Percentiles rank a stretch among this genome's conserved stretches.
Conservation (phyloP, 2,888 invertebrate species). For the Diplazon laetatorius region DNA sequence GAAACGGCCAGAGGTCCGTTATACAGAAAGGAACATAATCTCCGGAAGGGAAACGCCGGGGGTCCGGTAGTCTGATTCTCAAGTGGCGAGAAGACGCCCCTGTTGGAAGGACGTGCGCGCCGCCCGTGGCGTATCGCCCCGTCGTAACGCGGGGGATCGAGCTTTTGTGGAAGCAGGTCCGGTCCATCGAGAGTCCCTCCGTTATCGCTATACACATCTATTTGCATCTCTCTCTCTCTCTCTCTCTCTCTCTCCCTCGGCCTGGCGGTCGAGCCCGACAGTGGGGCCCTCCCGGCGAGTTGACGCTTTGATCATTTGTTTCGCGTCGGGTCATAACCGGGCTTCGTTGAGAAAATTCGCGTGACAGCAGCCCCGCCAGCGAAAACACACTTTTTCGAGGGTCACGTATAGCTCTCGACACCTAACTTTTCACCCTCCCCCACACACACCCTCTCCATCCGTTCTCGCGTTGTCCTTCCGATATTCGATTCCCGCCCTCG, state of each 20-base stretch:
- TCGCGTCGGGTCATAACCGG: conserved; percentile 72
- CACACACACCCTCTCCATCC: conserved; percentile 24
- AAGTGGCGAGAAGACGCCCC: conserved; percentile 52
- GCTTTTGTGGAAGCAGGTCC: conserved; percentile 50
- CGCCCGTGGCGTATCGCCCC: conserved; percentile 43
- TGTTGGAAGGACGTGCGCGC: conserved; percentile 50
- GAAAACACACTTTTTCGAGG: conserved; percentile 71
- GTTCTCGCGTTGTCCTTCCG: conserved; percentile 22
- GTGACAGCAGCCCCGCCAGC: conserved; percentile 69
- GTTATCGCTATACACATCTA: conserved; percentile 53
- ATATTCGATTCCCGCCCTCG: conserved; percentile 51
- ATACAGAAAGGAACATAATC: conserved; percentile 19
- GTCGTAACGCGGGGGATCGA: conserved; percentile 33
- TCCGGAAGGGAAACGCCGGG: conserved; percentile 21
- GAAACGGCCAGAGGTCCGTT: not conserved
- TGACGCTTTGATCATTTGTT: conserved; percentile 77
- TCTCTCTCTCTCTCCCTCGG: conserved; percentile 31
- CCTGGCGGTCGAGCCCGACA: conserved; percentile 72
- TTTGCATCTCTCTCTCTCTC: conserved; percentile 46
- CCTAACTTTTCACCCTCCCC: conserved; percentile 54
- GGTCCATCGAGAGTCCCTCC: conserved; percentile 57
- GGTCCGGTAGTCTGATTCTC: conserved; percentile 51
- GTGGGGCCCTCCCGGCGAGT: conserved; percentile 69
- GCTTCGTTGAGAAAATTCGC: conserved; percentile 68
- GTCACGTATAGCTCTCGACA: conserved; percentile 67